phyloP scores from a whole-genome alignment of 2,113 vertebrate species.

The Zosterops japonicus region DNA sequence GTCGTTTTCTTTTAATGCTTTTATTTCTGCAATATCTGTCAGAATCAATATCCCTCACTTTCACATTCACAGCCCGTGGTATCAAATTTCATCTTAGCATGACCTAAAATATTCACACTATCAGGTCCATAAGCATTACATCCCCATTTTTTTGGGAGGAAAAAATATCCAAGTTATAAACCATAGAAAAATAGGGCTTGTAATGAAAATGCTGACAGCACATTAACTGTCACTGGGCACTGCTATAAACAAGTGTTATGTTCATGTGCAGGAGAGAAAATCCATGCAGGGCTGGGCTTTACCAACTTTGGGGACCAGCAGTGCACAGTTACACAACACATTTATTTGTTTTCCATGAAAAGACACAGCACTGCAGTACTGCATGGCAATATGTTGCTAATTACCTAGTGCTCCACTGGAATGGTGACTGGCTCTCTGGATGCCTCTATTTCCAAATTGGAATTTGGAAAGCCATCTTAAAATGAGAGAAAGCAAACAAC shows the following conservation, averaged over 20 bases:
- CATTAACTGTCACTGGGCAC: neutral
- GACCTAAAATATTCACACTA: constrained; percentile 40
- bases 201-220: constrained; percentile 50
- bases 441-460: neutral
- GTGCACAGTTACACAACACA: neutral
- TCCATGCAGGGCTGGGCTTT: neutral
- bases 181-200: constrained; percentile 27
- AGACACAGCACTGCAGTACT: neutral
- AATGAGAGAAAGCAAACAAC: neutral
- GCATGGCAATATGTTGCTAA: neutral
- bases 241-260: constrained; percentile 19
- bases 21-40: constrained; percentile 14
- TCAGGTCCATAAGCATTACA: constrained; percentile 17
- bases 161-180: constrained; percentile 25
- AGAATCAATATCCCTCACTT: constrained; percentile 7
- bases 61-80: constrained; percentile 7
- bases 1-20: neutral
- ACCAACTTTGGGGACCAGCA: neutral
- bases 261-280: constrained; percentile 14
- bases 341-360: neutral
- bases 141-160: neutral
- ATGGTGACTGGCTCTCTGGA: neutral
- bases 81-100: constrained; percentile 16
- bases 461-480: neutral
- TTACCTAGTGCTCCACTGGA: neutral